Evolutionary conservation across 92 coral and sea anemone genomes (phyloP).

Genomic region (Virgularia gustaviana): DNA sequence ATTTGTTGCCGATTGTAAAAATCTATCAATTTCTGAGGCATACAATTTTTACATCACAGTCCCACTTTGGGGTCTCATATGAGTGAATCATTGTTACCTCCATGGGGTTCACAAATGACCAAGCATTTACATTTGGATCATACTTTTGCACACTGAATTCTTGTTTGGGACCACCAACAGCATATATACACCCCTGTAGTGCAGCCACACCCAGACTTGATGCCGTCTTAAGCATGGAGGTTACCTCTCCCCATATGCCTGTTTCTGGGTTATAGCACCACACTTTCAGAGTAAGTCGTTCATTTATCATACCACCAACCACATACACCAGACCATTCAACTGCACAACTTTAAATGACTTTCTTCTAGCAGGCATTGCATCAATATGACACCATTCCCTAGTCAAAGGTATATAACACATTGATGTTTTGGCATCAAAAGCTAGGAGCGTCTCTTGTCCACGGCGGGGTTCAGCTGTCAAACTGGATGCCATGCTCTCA

Average conservation of each 20-base stretch:
- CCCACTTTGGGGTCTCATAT: no score
- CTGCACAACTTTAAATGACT: background rate
- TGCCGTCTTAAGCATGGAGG: slow-evolving; percentile 35
- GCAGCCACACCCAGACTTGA: slow-evolving; percentile 30
- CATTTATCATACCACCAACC: slow-evolving; percentile 7
- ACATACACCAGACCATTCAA: slow-evolving; percentile 17
- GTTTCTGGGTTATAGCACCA: slow-evolving; percentile 7
- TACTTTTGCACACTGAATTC: slow-evolving; percentile 19
- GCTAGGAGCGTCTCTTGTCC: background rate
- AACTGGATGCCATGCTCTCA: no score
- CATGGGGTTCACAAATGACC: slow-evolving; percentile 26
- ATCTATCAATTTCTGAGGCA: no score
- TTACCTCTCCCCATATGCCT: slow-evolving; percentile 8
- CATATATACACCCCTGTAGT: background rate
- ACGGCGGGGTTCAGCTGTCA: no score
- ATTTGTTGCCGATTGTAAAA: no score
- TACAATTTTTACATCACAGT: no score
- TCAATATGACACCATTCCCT: background rate
- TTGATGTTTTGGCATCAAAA: background rate
- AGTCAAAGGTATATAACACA: background rate
- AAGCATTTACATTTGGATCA: slow-evolving; percentile 2
- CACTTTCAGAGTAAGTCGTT: background rate
- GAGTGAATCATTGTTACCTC: no score
- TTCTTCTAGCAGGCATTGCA: background rate
- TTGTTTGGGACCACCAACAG: slow-evolving; percentile 13